A percentile compares a stretch with the other conserved stretches of the same genome.
Evolutionary conservation across 1,140 invertebrate species (phyloP).

Genomic region (Bombus haemorrhoidalis): DNA sequence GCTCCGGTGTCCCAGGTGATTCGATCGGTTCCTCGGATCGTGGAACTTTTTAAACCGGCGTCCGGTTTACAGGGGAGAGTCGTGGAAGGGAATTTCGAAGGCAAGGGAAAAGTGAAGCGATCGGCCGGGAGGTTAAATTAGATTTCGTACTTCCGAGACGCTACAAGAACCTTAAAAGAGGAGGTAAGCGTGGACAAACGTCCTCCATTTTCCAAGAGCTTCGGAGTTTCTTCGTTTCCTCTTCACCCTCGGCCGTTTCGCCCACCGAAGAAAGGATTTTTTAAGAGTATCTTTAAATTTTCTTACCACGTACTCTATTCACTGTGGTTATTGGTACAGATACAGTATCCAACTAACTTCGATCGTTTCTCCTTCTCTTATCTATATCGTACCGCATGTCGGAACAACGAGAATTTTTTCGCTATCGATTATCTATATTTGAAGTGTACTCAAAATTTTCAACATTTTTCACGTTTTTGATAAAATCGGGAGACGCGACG

Average conservation of each 20-base stretch:
- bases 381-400: no score
- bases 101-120: constrained; percentile 44
- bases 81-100: constrained; percentile 41
- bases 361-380: neutral
- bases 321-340: neutral
- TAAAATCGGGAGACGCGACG: neutral
- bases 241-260: neutral
- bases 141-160: constrained; percentile 71
- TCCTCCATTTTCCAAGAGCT: constrained; percentile 47
- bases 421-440: neutral
- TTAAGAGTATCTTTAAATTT: constrained; percentile 20
- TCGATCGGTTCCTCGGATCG: constrained; percentile 46
- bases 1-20: constrained; percentile 40
- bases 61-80: constrained; percentile 54
- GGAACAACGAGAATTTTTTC: no score
- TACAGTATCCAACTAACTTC: neutral
- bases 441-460: neutral
- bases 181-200: constrained; percentile 71
- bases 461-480: neutral
- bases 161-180: constrained; percentile 66
- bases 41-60: constrained; percentile 53
- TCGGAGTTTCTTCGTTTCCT: neutral
- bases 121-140: constrained; percentile 65
- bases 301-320: neutral
- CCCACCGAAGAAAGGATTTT: neutral